phyloP scores from a whole-genome alignment of 2,888 invertebrate species.

The Dugesia japonica region DNA sequence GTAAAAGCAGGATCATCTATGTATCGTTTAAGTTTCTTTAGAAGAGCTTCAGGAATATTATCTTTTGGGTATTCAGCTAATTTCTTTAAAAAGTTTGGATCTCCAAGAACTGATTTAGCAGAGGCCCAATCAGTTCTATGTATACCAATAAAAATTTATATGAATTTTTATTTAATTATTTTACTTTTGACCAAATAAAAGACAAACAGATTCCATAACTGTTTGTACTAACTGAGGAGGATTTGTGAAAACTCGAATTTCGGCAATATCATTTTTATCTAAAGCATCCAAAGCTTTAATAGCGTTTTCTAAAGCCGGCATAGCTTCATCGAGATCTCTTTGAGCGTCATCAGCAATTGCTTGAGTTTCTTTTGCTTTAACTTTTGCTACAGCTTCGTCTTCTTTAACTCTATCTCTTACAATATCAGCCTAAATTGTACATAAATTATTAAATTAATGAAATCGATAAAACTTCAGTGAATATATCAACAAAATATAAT shows the following conservation, averaged over 20 bases:
- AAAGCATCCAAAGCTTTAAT: conserved; percentile 64
- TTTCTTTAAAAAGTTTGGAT: conserved; percentile 65
- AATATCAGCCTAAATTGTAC: conserved; percentile 31
- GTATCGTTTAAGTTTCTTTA: conserved; percentile 66
- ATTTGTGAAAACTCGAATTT: conserved; percentile 69
- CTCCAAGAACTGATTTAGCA: conserved; percentile 65
- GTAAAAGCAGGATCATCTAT: conserved; percentile 69
- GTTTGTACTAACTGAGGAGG: conserved; percentile 68
- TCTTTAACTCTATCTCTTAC: conserved; percentile 48
- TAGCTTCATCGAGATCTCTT: conserved; percentile 64
- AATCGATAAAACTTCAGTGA: too few species aligned
- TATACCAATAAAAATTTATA: not conserved
- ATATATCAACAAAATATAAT: too few species aligned
- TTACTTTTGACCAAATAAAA: conserved; percentile 65
- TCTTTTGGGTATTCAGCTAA: conserved; percentile 72
- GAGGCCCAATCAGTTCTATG: conserved; percentile 68
- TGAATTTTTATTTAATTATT: not conserved
- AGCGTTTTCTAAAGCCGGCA: conserved; percentile 70
- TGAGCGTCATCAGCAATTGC: conserved; percentile 70
- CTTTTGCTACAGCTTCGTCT: conserved; percentile 68
- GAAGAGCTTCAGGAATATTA: conserved; percentile 54
- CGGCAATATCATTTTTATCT: conserved; percentile 75
- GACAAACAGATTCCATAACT: conserved; percentile 78
- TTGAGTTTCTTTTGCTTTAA: conserved; percentile 68
- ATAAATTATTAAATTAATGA: too few species aligned